phyloP scores from a whole-genome alignment of 2,797 vertebrate species.

The Phaenicophaeus curvirostris region DNA sequence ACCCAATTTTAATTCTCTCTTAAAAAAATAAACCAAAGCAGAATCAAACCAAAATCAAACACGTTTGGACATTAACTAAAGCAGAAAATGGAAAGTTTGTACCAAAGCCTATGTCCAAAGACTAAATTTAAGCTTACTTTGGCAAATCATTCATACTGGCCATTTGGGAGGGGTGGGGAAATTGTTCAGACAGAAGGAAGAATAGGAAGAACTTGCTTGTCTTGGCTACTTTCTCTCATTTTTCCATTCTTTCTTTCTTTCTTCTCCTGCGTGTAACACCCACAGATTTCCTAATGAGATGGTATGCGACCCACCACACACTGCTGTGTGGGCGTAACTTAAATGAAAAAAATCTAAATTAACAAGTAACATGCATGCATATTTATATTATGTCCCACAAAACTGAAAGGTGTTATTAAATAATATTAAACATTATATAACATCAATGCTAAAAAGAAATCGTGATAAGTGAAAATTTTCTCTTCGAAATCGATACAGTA shows the following conservation, averaged over 20 bases:
- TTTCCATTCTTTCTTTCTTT: conserved; percentile 68
- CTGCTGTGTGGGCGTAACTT: conserved; percentile 47
- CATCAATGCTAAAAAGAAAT: not conserved
- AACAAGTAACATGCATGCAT: not conserved
- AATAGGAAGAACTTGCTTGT: conserved; percentile 80
- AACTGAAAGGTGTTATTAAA: not conserved
- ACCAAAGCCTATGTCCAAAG: conserved; percentile 48
- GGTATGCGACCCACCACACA: conserved; percentile 66
- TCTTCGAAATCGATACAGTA: not conserved
- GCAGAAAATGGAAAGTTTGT: conserved; percentile 27
- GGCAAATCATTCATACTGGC: conserved; percentile 58
- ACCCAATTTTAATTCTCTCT: not conserved
- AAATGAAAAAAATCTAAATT: conserved; percentile 36
- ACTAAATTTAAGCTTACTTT: conserved; percentile 75
- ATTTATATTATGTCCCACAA: conserved; percentile 12
- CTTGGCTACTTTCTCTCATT: conserved; percentile 74
- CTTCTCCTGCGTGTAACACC: conserved; percentile 71
- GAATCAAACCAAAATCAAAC: conserved; percentile 2
- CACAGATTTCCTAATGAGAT: conserved; percentile 74
- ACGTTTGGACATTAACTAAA: conserved; percentile 33
- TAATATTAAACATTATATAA: not conserved
- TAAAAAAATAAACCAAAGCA: conserved; percentile 13
- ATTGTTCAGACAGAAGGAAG: conserved; percentile 72
- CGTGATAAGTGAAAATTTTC: not conserved
- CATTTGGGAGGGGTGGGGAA: conserved; percentile 67